Base-by-base conservation (phyloP, 2,888 invertebrate species). In the Agonum fuliginosum region DNA sequence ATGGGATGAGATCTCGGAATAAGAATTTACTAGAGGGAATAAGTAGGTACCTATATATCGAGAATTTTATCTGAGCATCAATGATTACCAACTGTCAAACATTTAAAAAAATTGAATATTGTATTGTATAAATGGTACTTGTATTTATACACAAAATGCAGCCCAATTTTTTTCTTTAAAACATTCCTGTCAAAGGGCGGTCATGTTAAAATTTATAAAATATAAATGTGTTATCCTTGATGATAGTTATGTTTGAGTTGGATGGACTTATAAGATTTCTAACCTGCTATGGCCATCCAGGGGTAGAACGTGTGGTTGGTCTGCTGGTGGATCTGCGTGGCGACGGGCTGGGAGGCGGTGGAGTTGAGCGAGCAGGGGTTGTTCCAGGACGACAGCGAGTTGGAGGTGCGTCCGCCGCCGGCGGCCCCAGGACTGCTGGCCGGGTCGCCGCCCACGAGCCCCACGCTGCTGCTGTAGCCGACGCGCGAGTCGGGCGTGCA, bases 211-310 rank as follows among this genome's bases (percentile, higher is more conserved):
- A n/a, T n/a, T n/a, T n/a, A n/a, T n/a, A n/a, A n/a, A n/a, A n/a
- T n/a, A n/a, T n/a, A n/a, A n/a, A n/a, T n/a, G n/a, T n/a, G n/a
- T n/a, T n/a, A n/a, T n/a, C n/a, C n/a, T n/a, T n/a, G n/a, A n/a
- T n/a, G n/a, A n/a, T n/a, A n/a, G n/a, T n/a, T n/a, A n/a, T n/a
- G n/a, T n/a, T n/a, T n/a, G n/a, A n/a, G n/a, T n/a, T 34, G 8
- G 34, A 8, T 34, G 8, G 8, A 34, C 8, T 70, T 19, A 51
- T 54, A 65, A 78, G 72, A 76, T 17, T 82, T 91, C 95, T 93
- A 88, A 97, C 97, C 97, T 97, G 97, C 97, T 91, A 97, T 97
- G 89, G 97, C 97, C 97, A 97, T 97, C 97, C 97, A 97, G 84
- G 97, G 97, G 89, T 97, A 97, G 90, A 97, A 97, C 86, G 96